These are phyloP conservation scores for Operophtera brumata DNA, from an alignment of 2,888 invertebrate species.

Conservation along the genomic window DNA sequence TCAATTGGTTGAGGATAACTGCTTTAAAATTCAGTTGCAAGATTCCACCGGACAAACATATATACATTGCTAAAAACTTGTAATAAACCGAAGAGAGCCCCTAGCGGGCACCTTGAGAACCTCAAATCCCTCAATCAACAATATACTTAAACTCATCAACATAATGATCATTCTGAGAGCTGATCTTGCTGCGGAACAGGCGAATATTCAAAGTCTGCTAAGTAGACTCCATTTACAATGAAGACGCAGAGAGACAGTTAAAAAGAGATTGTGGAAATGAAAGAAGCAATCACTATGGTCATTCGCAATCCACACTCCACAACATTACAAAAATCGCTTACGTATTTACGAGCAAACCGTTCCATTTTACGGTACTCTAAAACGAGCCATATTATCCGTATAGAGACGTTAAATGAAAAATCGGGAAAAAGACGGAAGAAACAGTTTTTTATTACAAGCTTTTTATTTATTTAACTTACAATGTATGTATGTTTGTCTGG, in stretches of 20 bases:
- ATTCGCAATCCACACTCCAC: slow-evolving; percentile 23
- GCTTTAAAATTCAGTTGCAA: too few species aligned
- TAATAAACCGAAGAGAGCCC: too few species aligned
- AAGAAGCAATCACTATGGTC: slow-evolving; percentile 25
- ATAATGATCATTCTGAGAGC: too few species aligned
- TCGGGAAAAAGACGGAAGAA: neutral
- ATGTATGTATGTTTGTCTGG: too few species aligned
- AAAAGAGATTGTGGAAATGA: slow-evolving; percentile 21
- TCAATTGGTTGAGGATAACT: too few species aligned
- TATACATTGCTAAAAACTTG: too few species aligned
- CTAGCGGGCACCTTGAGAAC: neutral
- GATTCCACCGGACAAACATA: too few species aligned
- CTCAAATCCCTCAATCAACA: too few species aligned
- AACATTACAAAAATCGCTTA: slow-evolving; percentile 26
- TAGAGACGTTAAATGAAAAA: slow-evolving; percentile 3
- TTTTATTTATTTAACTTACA: too few species aligned
- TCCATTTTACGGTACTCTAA: slow-evolving; percentile 34
- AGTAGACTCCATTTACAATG: slow-evolving; percentile 9
- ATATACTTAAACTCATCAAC: too few species aligned
- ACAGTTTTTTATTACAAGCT: too few species aligned
- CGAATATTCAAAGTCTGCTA: neutral
- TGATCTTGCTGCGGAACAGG: neutral
- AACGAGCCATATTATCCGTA: slow-evolving; percentile 27
- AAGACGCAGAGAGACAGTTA: slow-evolving; percentile 18
- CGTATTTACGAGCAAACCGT: slow-evolving; percentile 30